Evolutionary conservation across 2,888 invertebrate genomes (phyloP).

Genomic region (Torymus auratus): DNA sequence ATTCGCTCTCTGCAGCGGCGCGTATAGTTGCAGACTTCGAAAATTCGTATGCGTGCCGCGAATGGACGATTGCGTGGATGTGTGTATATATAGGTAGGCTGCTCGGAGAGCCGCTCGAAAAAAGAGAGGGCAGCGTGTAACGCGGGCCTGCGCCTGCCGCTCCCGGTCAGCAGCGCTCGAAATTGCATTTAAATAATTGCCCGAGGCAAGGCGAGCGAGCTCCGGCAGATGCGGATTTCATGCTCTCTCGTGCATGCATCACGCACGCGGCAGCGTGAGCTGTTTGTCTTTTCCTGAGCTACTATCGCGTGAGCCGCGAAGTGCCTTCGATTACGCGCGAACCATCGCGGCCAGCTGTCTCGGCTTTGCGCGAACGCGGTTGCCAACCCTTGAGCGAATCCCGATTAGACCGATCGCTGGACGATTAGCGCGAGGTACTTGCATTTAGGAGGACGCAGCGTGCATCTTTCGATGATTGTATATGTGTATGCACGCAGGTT

Average conservation of each 20-base stretch:
- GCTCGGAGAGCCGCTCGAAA: not conserved
- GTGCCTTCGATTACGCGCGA: conserved; percentile 8
- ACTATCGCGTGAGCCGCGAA: conserved; percentile 19
- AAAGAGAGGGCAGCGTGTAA: conserved; percentile 19
- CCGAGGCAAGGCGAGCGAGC: conserved; percentile 28
- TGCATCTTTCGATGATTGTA: no score
- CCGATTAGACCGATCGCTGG: conserved; percentile 1
- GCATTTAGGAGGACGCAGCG: not conserved
- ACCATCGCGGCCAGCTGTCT: conserved; percentile 11
- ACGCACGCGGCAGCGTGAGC: conserved; percentile 4
- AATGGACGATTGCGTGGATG: not conserved
- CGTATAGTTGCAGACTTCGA: no score
- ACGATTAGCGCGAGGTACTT: not conserved
- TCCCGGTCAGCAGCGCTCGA: conserved; percentile 23
- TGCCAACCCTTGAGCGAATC: conserved; percentile 9
- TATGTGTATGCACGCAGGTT: no score
- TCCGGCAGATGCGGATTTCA: conserved; percentile 48
- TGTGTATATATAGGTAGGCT: not conserved
- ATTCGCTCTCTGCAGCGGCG: not conserved
- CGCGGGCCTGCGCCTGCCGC: not conserved
- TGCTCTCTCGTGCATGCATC: not conserved
- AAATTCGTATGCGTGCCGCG: conserved; percentile 24
- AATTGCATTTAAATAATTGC: conserved; percentile 58
- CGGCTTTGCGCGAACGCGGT: not conserved
- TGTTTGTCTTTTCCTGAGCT: conserved; percentile 48